These are phyloP conservation scores for Caenorhabditis macrosperma DNA, from an alignment of 2,888 invertebrate genomes.

Conservation along the genomic window DNA sequence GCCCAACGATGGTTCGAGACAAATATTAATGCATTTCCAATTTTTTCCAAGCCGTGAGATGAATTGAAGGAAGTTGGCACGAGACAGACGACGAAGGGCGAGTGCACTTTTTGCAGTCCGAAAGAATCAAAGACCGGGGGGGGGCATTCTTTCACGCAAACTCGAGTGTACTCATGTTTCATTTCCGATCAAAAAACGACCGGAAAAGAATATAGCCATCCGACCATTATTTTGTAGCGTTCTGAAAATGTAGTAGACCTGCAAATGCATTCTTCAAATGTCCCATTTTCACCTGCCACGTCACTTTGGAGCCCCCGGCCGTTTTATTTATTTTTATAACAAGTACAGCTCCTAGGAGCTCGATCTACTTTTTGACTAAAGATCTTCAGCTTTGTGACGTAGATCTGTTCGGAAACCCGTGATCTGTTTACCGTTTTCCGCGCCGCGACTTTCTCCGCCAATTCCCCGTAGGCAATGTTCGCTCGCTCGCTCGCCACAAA, in stretches of 20 bases:
- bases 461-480: slow-evolving; percentile 28
- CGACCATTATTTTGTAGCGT: too few relatives aligned
- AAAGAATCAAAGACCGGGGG: background rate
- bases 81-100: too few relatives aligned
- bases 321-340: background rate
- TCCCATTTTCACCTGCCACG: too few relatives aligned
- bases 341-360: background rate
- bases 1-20: too few relatives aligned
- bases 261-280: too few relatives aligned
- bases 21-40: slow-evolving; percentile 8
- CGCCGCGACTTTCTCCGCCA: background rate
- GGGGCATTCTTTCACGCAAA: background rate
- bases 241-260: too few relatives aligned
- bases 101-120: background rate
- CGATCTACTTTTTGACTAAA: background rate
- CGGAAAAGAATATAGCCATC: too few relatives aligned
- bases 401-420: background rate
- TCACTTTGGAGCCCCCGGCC: too few relatives aligned
- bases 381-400: background rate
- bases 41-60: background rate
- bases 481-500: slow-evolving; percentile 5
- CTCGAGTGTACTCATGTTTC: background rate
- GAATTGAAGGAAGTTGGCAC: background rate
- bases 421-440: slow-evolving; percentile 15
- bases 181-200: background rate